Conservation (phyloP, 2,888 invertebrate genomes). For the Sminthurides aquaticus region DNA sequence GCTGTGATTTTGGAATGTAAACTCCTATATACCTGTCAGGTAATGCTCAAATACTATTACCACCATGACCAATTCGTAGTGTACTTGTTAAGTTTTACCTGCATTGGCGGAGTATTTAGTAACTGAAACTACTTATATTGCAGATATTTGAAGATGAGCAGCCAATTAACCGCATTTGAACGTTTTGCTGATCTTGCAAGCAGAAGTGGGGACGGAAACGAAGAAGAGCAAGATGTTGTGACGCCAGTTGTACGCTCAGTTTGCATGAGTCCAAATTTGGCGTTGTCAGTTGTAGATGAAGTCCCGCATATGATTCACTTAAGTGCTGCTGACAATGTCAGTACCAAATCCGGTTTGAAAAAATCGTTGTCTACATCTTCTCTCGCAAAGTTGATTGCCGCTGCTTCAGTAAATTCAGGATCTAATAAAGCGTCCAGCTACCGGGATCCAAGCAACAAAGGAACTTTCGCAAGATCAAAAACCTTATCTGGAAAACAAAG, state of each 20-base stretch:
- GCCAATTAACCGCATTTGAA: no score
- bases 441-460: background rate
- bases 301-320: slow-evolving; percentile 37
- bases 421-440: background rate
- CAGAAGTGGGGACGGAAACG: no score
- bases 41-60: no score
- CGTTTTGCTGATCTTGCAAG: no score
- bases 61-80: no score
- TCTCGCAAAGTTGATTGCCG: slow-evolving; percentile 5
- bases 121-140: no score
- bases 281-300: slow-evolving; percentile 32
- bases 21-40: no score
- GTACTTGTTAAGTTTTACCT: no score
- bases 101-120: no score
- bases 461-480: background rate
- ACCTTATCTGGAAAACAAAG: background rate
- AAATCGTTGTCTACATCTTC: slow-evolving; percentile 28
- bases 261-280: slow-evolving; percentile 36
- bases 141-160: no score
- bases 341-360: slow-evolving; percentile 1
- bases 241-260: slow-evolving; percentile 26
- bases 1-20: no score
- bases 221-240: no score
- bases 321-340: slow-evolving; percentile 5
- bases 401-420: background rate